A percentile compares a stretch with the other conserved stretches of the same genome.
Evolutionary conservation across 2,888 invertebrate genomes (phyloP).

Genomic region (Agrochola lychnidis): DNA sequence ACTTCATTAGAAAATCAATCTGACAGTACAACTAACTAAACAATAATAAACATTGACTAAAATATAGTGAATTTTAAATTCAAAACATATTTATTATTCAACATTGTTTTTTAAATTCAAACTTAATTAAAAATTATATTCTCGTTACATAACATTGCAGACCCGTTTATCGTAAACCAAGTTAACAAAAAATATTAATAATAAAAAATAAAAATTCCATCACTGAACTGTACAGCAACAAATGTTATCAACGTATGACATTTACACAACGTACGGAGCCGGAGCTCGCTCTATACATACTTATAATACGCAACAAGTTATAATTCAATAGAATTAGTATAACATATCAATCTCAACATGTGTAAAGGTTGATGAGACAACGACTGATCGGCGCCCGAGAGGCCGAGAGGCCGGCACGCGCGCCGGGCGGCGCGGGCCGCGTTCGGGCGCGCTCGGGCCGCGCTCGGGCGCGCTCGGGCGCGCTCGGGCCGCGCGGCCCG

Average conservation of each 20-base stretch:
- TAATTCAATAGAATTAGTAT: conserved; percentile 91
- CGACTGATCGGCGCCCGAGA: conserved; percentile 77
- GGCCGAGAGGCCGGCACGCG: conserved; percentile 40
- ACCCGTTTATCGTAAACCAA: conserved; percentile 89
- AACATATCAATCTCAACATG: conserved; percentile 91
- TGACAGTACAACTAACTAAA: conserved; percentile 85
- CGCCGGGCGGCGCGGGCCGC: background rate
- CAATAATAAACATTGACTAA: conserved; percentile 88
- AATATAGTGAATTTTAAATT: conserved; percentile 88
- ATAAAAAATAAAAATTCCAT: conserved; percentile 86
- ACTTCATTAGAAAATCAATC: conserved; percentile 85
- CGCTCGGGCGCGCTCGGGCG: background rate
- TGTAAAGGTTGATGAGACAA: conserved; percentile 89
- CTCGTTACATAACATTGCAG: conserved; percentile 87
- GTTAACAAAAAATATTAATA: conserved; percentile 85
- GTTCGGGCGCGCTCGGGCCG: background rate
- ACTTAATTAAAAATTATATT: conserved; percentile 85
- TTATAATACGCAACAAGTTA: conserved; percentile 90
- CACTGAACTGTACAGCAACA: conserved; percentile 84
- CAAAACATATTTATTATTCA: conserved; percentile 81
- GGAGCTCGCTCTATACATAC: conserved; percentile 75
- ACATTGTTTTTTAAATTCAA: conserved; percentile 81
- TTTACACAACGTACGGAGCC: conserved; percentile 68
- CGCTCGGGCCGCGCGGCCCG: background rate
- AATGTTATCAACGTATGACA: conserved; percentile 77